phyloP scores from a whole-genome alignment of 2,797 vertebrate genomes.

The Malacoctenus gilli region DNA sequence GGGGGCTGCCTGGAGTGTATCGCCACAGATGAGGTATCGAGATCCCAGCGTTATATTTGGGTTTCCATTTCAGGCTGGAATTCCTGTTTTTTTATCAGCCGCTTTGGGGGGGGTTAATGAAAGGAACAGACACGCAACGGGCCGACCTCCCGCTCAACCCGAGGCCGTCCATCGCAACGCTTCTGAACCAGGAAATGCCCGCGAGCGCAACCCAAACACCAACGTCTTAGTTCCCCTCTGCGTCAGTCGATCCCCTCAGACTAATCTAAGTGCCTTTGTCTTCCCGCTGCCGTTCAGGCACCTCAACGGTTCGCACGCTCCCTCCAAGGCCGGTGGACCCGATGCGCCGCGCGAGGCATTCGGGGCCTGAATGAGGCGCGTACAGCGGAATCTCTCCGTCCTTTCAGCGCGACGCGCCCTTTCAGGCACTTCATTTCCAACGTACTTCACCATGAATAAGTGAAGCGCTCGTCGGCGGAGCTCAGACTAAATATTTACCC shows the following conservation, averaged over 20 bases:
- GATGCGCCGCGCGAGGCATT: conserved; percentile 15
- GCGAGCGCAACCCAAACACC: too few species aligned
- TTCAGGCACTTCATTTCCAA: conserved; percentile 23
- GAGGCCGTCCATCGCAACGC: too few species aligned
- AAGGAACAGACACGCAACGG: too few species aligned
- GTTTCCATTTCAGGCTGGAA: too few species aligned
- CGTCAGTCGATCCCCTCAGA: too few species aligned
- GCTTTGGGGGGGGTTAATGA: too few species aligned
- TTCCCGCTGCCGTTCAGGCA: conserved; percentile 3
- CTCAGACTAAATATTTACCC: conserved; percentile 16
- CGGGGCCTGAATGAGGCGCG: conserved; percentile 6
- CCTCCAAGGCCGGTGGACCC: conserved; percentile 18
- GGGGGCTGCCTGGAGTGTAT: conserved; percentile 23
- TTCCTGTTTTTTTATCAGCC: too few species aligned
- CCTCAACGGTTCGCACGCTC: too few species aligned
- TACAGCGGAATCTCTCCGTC: neutral
- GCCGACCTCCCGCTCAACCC: too few species aligned
- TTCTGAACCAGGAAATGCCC: too few species aligned
- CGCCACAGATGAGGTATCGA: conserved; percentile 15
- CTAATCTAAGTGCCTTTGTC: too few species aligned
- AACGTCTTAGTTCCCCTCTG: too few species aligned
- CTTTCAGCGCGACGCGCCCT: conserved; percentile 23
- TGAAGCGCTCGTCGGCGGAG: conserved; percentile 22
- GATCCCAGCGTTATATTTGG: neutral
- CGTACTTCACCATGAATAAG: conserved; percentile 38